These are phyloP conservation scores for Apodemus speciosus DNA, from an alignment of 2,113 vertebrate genomes.

Conservation along the genomic window DNA sequence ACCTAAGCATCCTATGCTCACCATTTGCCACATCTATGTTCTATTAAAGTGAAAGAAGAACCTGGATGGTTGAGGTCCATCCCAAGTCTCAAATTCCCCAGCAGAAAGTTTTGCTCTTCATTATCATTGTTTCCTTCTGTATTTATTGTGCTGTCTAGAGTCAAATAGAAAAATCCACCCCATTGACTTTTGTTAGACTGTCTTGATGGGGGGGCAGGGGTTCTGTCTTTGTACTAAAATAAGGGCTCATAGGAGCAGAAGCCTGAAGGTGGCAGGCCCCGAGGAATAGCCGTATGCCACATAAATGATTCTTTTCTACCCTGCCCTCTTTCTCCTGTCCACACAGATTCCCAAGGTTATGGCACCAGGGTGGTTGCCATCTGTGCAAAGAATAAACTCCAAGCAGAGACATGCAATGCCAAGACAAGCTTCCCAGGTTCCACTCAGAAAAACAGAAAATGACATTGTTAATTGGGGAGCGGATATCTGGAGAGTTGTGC, in stretches of 20 bases:
- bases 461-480: constrained; percentile 73
- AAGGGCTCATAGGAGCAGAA: neutral
- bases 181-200: neutral
- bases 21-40: neutral
- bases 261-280: neutral
- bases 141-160: neutral
- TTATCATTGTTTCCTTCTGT: constrained; percentile 6
- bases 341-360: constrained; percentile 2
- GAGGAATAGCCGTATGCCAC: neutral
- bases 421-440: constrained; percentile 55
- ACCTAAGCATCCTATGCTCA: neutral
- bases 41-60: neutral
- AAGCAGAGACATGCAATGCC: constrained; percentile 13
- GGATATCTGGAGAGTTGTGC: constrained; percentile 62
- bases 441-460: constrained; percentile 70
- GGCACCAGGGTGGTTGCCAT: neutral
- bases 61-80: neutral
- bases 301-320: neutral
- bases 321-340: neutral
- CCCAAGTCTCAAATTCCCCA: neutral
- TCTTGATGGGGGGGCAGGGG: neutral
- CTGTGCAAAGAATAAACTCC: constrained; percentile 52
- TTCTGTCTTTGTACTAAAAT: constrained; percentile 7
- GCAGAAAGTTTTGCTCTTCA: neutral
- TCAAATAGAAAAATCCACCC: neutral